These are phyloP conservation scores for Pterostichus madidus DNA, from an alignment of 2,888 invertebrate genomes.

Conservation along the genomic window DNA sequence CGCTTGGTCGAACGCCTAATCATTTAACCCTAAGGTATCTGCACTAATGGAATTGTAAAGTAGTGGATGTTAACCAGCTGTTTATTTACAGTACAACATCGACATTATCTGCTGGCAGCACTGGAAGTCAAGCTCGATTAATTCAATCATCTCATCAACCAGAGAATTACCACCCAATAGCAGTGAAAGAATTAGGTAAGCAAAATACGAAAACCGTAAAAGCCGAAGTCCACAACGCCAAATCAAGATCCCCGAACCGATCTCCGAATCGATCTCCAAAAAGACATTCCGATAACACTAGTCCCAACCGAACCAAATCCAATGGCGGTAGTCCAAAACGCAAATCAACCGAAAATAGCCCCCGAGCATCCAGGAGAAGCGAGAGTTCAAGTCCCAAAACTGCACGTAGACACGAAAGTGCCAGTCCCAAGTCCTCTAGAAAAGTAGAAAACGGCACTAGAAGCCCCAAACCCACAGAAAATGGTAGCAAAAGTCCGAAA, in stretches of 20 bases:
- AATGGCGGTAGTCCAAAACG: constrained; percentile 65
- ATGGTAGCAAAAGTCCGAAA: constrained; percentile 66
- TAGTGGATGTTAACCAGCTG: not conserved
- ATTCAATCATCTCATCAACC: constrained; percentile 97
- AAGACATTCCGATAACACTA: constrained; percentile 69
- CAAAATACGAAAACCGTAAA: constrained; percentile 79
- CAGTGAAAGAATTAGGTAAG: constrained; percentile 95
- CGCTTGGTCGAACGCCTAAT: constrained; percentile 93
- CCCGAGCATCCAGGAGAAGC: constrained; percentile 51
- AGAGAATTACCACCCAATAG: constrained; percentile 92
- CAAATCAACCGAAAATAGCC: constrained; percentile 55
- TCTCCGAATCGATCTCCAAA: constrained; percentile 73
- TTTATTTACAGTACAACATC: constrained; percentile 87
- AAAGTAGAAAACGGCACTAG: constrained; percentile 65
- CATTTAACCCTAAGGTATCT: constrained; percentile 90
- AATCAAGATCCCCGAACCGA: constrained; percentile 72
- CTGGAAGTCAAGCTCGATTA: constrained; percentile 94
- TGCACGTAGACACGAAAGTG: constrained; percentile 70
- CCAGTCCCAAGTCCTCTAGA: constrained; percentile 69
- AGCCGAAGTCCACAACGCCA: constrained; percentile 74
- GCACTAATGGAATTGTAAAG: not conserved
- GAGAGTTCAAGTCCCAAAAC: constrained; percentile 68
- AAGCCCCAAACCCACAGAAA: constrained; percentile 65
- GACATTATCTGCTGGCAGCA: constrained; percentile 95
- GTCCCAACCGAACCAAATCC: constrained; percentile 68